Base-by-base conservation (phyloP, 2,113 vertebrate genomes). In the Podarcis cretensis region DNA sequence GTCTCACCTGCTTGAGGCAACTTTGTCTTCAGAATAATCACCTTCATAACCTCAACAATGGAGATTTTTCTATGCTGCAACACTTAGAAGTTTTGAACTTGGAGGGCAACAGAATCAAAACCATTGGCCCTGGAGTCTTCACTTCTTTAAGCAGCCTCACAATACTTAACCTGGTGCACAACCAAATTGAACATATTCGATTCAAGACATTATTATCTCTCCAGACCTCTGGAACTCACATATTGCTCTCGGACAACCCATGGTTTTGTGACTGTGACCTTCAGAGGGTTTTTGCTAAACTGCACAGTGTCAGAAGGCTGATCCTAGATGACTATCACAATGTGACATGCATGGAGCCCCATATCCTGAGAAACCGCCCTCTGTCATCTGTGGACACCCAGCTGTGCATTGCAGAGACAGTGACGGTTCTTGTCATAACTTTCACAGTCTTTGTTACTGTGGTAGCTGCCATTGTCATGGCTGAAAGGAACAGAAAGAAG, bases 201-300 rank as follows among this genome's bases (percentile, higher is more conserved):
- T 98, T 98, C 94, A 97, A 97, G 92, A 96, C 96, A 0, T 97
- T 98, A 92, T 92, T 97, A 83, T 96, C 90, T 92, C 94, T 98
- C 86, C 96, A 97, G 85, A 96, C 96, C 25, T 95, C 96, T 92
- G 97, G 97, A 93, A 97, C 96, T 8, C 97, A 98, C 81, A 95
- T 98, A 81, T 95, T 97, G 90, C 95, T 98, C 87, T 90, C 91
- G 63, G 90, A 92, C 21, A 98, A 98, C 91, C 96, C 96, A 0
- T 98, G 97, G 97, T 93, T 94, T 78, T 98, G 98, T n/a, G 97
- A 98, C 88, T 98, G 98, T 40, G 97, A 98, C 90, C 96, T 98
- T 82, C 98, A 98, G 90, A 95, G 97, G 43, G 97, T 97, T 3
- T 98, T 98, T 93, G 86, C 94, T 80, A 98, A 98, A 90, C 93